Evolutionary conservation across 2,113 vertebrate genomes (phyloP).

Genomic region (Cichladusa arquata): DNA sequence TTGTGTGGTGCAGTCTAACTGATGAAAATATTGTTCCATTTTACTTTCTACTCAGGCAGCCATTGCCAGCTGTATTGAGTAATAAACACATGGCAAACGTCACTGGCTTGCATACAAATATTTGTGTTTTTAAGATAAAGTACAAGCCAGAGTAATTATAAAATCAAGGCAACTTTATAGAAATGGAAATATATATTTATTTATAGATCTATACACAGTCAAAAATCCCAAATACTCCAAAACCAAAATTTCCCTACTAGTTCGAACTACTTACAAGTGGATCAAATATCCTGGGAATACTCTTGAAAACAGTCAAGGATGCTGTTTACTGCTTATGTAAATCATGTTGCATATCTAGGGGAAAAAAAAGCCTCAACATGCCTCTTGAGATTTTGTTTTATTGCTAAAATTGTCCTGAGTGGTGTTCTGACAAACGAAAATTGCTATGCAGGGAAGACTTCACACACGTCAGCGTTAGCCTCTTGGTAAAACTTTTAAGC

Average conservation of each 20-base stretch:
- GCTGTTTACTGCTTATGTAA: background rate
- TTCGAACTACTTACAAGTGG: background rate
- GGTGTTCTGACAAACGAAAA: background rate
- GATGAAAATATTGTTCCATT: background rate
- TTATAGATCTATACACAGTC: background rate
- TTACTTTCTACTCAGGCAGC: background rate
- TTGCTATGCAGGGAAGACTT: background rate
- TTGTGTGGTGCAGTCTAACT: background rate
- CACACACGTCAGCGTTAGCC: accelerated
- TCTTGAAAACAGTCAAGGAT: background rate
- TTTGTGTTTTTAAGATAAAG: background rate
- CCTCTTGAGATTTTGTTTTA: background rate
- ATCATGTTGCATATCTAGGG: background rate
- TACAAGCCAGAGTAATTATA: background rate
- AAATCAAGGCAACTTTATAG: background rate
- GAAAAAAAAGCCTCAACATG: background rate
- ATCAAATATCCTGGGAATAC: background rate
- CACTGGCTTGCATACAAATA: background rate
- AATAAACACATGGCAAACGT: background rate
- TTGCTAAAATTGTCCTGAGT: background rate
- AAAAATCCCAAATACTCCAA: background rate
- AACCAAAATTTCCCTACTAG: background rate
- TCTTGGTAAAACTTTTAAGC: background rate
- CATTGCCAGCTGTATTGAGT: background rate
- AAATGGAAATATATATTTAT: background rate